Evolutionary conservation across 2,113 vertebrate genomes (phyloP).

Genomic region (Semnornis frantzii): DNA sequence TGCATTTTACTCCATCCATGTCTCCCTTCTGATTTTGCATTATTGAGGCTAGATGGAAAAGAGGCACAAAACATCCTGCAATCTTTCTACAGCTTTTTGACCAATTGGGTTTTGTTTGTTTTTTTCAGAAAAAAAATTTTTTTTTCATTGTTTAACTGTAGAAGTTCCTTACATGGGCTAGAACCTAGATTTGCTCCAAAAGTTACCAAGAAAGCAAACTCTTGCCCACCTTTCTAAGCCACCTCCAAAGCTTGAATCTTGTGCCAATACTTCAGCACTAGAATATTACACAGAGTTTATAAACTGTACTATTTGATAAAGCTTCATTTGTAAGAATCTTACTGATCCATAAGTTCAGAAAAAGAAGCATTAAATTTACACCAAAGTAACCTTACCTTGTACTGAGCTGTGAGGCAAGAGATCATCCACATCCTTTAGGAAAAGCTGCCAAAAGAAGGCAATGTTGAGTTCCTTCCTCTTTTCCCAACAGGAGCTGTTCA

Average conservation of each 20-base stretch:
- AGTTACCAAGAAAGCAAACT: not conserved
- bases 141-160: too few relatives aligned
- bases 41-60: not conserved
- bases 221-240: not conserved
- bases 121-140: too few relatives aligned
- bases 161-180: not conserved
- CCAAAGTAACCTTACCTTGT: not conserved
- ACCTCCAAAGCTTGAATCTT: not conserved
- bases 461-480: not conserved
- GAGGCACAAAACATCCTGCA: not conserved
- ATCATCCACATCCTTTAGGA: not conserved
- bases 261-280: not conserved
- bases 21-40: not conserved
- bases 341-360: not conserved
- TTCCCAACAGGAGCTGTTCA: not conserved
- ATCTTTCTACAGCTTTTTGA: not conserved
- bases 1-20: not conserved
- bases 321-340: not conserved
- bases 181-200: not conserved
- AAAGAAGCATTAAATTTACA: not conserved
- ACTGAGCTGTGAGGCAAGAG: not conserved
- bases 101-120: too few relatives aligned
- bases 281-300: not conserved
- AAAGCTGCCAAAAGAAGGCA: not conserved
- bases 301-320: not conserved